A percentile compares a stretch with the other conserved stretches of the same genome.
phyloP scores from a whole-genome alignment of 2,113 vertebrate species.

The Corvus cornix region DNA sequence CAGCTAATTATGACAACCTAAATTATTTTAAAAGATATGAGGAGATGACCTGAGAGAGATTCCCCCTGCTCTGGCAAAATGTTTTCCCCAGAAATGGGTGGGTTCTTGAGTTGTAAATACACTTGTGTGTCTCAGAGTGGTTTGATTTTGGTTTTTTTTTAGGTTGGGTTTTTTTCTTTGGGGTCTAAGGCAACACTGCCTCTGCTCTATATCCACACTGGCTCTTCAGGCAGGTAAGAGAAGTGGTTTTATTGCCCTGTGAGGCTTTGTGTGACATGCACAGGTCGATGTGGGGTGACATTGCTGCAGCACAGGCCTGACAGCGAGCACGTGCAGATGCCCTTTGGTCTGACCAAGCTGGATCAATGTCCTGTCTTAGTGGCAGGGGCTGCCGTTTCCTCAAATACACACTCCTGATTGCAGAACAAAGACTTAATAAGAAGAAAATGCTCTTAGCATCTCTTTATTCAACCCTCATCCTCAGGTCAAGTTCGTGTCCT shows the following conservation, averaged over 20 bases:
- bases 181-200: not conserved
- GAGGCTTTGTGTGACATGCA: accelerated
- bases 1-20: not conserved
- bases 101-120: not conserved
- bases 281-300: accelerated
- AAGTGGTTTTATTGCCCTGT: not conserved
- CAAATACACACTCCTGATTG: not conserved
- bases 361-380: accelerated
- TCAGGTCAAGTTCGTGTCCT: not conserved
- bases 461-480: conserved; percentile 48
- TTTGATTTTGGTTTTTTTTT: not conserved
- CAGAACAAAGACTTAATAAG: not conserved
- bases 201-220: accelerated
- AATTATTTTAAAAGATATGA: not conserved
- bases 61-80: not conserved
- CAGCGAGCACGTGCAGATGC: accelerated
- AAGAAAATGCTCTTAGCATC: not conserved
- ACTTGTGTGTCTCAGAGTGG: not conserved
- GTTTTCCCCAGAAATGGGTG: not conserved
- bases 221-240: not conserved
- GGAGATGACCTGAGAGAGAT: not conserved
- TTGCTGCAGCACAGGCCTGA: not conserved
- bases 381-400: not conserved
- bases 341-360: not conserved
- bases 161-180: accelerated